phyloP scores from a whole-genome alignment of 2,888 invertebrate species.

The Drosophila neotestacea region DNA sequence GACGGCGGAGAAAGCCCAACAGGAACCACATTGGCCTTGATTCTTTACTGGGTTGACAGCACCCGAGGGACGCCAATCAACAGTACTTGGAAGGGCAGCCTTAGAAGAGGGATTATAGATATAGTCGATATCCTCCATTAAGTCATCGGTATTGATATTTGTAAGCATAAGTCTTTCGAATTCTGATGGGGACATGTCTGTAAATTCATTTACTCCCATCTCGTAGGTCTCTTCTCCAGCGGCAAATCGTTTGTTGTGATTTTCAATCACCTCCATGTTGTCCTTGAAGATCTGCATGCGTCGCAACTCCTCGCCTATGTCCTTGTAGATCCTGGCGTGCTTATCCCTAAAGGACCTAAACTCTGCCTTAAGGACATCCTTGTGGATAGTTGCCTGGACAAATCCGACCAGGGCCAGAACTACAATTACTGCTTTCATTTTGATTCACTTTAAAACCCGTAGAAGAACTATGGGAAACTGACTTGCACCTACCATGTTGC shows the following conservation, averaged over 20 bases:
- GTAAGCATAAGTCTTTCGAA: slow-evolving; percentile 85
- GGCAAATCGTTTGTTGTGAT: slow-evolving; percentile 91
- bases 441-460: not conserved
- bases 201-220: slow-evolving; percentile 92
- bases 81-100: not conserved
- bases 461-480: slow-evolving; percentile 1
- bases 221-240: slow-evolving; percentile 88
- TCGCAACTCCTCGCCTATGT: not conserved
- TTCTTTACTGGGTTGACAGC: slow-evolving; percentile 28
- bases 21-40: slow-evolving; percentile 14
- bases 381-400: not conserved
- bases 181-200: slow-evolving; percentile 94
- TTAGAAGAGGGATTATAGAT: not conserved
- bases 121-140: not conserved
- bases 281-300: slow-evolving; percentile 11
- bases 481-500: not conserved
- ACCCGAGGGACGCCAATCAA: slow-evolving; percentile 34
- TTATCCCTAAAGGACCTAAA: slow-evolving; percentile 2
- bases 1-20: slow-evolving; percentile 20
- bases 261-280: slow-evolving; percentile 2
- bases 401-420: not conserved
- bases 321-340: slow-evolving; percentile 3
- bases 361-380: not conserved
- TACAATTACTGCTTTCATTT: slow-evolving; percentile 9
- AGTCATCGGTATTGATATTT: not conserved